phyloP scores from a whole-genome alignment of 2,797 vertebrate species.

The Amblyraja radiata region DNA sequence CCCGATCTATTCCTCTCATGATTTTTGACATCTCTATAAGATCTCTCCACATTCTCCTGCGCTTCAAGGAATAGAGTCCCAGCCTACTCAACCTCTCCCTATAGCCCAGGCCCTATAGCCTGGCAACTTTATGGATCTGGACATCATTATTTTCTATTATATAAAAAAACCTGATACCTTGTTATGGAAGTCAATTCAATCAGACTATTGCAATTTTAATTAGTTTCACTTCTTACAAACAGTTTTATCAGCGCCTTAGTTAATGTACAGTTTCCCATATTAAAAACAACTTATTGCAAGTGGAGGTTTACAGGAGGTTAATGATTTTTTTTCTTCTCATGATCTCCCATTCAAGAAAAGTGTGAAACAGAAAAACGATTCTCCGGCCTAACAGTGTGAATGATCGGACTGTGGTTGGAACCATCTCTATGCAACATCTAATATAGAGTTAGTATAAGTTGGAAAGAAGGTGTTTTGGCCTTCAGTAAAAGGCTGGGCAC shows the following conservation, averaged over 20 bases:
- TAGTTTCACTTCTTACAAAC: background rate
- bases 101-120: too few species aligned
- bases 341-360: background rate
- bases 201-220: background rate
- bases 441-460: too few species aligned
- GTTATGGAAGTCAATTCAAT: background rate
- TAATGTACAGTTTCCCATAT: background rate
- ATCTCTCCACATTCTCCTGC: too few species aligned
- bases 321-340: background rate
- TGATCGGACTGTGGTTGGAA: too few species aligned
- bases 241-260: background rate
- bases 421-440: background rate
- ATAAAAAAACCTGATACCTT: background rate
- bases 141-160: background rate
- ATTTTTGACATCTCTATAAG: too few species aligned
- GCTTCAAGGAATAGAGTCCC: too few species aligned
- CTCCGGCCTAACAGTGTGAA: background rate
- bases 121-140: background rate
- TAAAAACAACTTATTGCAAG: background rate
- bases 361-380: background rate
- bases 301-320: background rate
- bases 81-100: too few species aligned
- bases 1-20: too few species aligned
- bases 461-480: background rate
- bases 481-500: background rate